Evolutionary conservation across 2,888 invertebrate species (phyloP).

Genomic region (Cantharis lateralis): DNA sequence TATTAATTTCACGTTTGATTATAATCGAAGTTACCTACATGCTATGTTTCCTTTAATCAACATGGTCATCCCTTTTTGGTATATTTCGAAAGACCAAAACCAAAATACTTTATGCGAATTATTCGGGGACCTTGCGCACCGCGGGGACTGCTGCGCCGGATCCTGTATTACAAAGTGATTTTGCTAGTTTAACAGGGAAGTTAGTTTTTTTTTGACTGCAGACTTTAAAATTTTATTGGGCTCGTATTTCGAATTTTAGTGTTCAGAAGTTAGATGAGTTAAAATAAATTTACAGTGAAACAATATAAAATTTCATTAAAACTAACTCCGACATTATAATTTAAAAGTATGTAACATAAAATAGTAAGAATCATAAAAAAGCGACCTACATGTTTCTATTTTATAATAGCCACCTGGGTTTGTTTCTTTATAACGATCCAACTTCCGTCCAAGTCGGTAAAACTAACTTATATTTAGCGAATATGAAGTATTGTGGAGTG

Average conservation of each 20-base stretch:
- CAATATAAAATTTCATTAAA: neutral
- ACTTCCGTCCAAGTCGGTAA: constrained; percentile 42
- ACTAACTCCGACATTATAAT: neutral
- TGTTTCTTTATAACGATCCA: constrained; percentile 42
- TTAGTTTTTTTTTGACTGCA: neutral
- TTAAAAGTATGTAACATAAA: constrained; percentile 1
- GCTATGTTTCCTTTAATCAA: neutral
- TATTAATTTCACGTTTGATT: neutral
- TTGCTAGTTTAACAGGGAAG: neutral
- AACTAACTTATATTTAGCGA: constrained; percentile 45
- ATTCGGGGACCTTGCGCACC: too few relatives aligned
- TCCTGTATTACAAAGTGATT: too few relatives aligned
- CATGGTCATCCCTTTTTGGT: neutral
- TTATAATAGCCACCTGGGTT: constrained; percentile 42
- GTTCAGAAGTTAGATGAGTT: neutral
- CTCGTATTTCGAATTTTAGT: neutral
- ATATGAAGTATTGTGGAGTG: constrained; percentile 41
- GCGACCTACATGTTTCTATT: constrained; percentile 35
- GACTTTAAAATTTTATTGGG: neutral
- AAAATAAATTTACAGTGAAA: neutral
- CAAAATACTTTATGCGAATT: too few relatives aligned
- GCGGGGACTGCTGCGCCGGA: too few relatives aligned
- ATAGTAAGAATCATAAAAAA: constrained; percentile 23
- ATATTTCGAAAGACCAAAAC: neutral
- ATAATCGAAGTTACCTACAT: neutral